Conservation (phyloP, 2,113 vertebrate genomes). For the Candoia aspera region DNA sequence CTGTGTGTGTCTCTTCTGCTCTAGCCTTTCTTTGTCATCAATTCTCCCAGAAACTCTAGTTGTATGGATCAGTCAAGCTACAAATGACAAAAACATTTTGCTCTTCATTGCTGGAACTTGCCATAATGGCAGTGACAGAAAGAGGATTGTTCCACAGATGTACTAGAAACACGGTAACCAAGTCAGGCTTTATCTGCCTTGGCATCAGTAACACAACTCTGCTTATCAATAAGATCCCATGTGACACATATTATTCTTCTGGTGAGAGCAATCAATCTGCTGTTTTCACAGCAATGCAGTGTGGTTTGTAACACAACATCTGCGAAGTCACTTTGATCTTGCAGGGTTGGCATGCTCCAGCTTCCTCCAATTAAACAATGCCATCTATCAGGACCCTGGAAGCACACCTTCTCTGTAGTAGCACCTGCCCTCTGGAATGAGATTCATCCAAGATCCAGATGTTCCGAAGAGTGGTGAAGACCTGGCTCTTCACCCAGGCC, state of each 20-base stretch:
- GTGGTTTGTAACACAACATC: background rate
- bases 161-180: background rate
- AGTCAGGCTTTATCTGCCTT: background rate
- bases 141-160: background rate
- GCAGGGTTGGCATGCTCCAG: background rate
- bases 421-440: background rate
- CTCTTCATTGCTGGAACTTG: background rate
- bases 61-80: background rate
- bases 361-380: background rate
- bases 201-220: background rate
- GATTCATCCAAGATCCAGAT: background rate
- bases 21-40: background rate
- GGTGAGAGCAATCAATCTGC: background rate
- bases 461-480: background rate
- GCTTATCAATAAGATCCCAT: background rate
- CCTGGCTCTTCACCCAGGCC: background rate
- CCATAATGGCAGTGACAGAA: slow-evolving; percentile 32
- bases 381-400: background rate
- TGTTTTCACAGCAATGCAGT: background rate
- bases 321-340: background rate
- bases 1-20: too few relatives aligned
- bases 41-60: background rate
- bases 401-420: background rate
- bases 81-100: slow-evolving; percentile 40
- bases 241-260: background rate